Evolutionary conservation across 92 coral and sea anemone genomes (phyloP).

Genomic region (Metridium senile): DNA sequence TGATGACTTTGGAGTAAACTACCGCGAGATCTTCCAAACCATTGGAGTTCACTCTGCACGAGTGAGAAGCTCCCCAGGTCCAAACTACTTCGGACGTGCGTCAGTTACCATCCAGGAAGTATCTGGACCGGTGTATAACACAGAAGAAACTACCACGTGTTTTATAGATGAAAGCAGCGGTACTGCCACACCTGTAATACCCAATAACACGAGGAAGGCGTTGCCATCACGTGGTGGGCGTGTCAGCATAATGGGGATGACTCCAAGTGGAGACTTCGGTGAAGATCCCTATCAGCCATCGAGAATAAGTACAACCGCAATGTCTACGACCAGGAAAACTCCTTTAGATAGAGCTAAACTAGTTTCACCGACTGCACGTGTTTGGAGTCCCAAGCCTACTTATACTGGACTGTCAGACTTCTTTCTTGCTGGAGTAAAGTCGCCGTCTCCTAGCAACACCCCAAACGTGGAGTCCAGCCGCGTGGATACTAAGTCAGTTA

Average conservation of each 20-base stretch:
- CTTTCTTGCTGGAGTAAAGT: constrained; percentile 82
- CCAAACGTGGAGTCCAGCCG: constrained; percentile 8
- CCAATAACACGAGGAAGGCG: neutral
- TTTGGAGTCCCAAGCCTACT: constrained; percentile 82
- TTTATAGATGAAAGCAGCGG: constrained; percentile 61
- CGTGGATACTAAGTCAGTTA: constrained; percentile 35
- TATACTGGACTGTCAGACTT: constrained; percentile 81
- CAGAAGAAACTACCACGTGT: constrained; percentile 70
- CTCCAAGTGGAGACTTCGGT: constrained; percentile 67
- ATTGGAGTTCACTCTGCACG: constrained; percentile 52
- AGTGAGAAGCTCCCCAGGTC: constrained; percentile 20
- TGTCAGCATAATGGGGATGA: constrained; percentile 78
- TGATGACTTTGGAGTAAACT: constrained; percentile 66
- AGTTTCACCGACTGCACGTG: constrained; percentile 45
- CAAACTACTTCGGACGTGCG: constrained; percentile 7
- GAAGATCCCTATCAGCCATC: constrained; percentile 31
- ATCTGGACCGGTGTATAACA: constrained; percentile 27
- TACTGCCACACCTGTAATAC: neutral
- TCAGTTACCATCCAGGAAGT: constrained; percentile 68
- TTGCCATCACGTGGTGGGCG: constrained; percentile 51
- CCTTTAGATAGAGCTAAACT: constrained; percentile 11
- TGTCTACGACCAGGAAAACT: constrained; percentile 1
- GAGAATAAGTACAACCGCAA: neutral
- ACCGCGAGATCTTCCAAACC: constrained; percentile 84
- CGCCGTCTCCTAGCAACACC: constrained; percentile 20